Conservation (phyloP, 2,888 invertebrate genomes). For the Celastrina argiolus region DNA sequence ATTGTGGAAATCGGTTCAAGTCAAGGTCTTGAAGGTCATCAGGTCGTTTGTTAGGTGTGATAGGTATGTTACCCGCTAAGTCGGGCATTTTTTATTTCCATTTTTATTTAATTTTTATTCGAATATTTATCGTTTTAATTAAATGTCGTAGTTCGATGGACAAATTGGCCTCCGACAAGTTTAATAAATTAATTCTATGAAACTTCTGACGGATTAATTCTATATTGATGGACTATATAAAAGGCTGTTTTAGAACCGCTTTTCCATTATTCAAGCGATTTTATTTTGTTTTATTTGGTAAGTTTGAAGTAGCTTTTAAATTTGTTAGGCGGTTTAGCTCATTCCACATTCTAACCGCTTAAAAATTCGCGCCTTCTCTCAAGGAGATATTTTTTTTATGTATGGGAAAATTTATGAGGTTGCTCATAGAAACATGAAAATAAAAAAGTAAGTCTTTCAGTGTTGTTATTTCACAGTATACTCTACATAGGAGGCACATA, state of each 20-base stretch:
- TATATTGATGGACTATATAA: background rate
- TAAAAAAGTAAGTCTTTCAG: too few relatives aligned
- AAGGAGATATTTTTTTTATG: too few relatives aligned
- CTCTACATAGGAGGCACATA: too few relatives aligned
- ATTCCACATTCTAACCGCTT: constrained; percentile 3
- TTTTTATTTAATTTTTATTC: background rate
- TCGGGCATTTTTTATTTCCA: too few relatives aligned
- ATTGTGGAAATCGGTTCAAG: too few relatives aligned
- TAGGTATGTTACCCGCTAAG: too few relatives aligned
- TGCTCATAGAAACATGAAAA: too few relatives aligned
- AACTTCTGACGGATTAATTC: background rate
- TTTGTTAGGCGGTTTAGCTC: constrained; percentile 10
- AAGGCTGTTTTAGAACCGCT: background rate
- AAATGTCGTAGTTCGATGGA: background rate
- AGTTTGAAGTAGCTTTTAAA: background rate
- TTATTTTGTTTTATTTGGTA: background rate
- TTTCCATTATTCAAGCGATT: background rate
- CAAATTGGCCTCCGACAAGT: background rate
- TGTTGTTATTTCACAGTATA: too few relatives aligned
- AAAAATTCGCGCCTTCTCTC: background rate
- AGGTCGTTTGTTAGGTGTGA: too few relatives aligned
- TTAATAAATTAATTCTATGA: background rate
- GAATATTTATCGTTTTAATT: background rate
- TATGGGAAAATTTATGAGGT: too few relatives aligned
- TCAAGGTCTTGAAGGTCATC: too few relatives aligned